phyloP scores from a whole-genome alignment of 1,140 invertebrate species.

The Melitaea cinxia region DNA sequence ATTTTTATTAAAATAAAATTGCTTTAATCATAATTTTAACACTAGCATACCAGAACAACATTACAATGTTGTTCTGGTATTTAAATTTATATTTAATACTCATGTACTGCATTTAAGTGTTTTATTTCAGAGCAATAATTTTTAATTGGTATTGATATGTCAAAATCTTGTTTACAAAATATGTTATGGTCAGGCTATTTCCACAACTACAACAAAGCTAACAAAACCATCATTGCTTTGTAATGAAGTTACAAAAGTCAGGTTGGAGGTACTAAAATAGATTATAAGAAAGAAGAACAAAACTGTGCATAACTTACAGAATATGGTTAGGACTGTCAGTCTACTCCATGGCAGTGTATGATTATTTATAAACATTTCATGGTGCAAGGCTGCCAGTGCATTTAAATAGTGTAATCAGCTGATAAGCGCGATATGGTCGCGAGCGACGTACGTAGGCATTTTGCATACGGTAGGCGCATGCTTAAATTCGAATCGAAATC shows the following conservation, averaged over 20 bases:
- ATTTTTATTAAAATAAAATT: no score
- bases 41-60: no score
- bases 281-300: not conserved
- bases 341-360: conserved; percentile 31
- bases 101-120: not conserved
- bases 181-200: not conserved
- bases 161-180: not conserved
- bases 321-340: conserved; percentile 19
- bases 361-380: conserved; percentile 62
- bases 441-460: conserved; percentile 46
- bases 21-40: no score
- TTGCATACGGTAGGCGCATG: conserved; percentile 64
- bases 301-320: conserved; percentile 27
- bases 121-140: not conserved
- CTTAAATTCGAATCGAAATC: conserved; percentile 66
- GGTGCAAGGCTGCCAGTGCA: conserved; percentile 53
- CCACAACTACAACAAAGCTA: not conserved
- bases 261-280: not conserved
- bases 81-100: not conserved
- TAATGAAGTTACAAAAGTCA: not conserved
- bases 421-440: conserved; percentile 64
- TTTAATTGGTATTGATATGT: not conserved
- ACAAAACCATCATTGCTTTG: not conserved
- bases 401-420: conserved; percentile 73
- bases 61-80: no score